phyloP scores from a whole-genome alignment of 2,113 vertebrate species.

The Tonatia bakeri region DNA sequence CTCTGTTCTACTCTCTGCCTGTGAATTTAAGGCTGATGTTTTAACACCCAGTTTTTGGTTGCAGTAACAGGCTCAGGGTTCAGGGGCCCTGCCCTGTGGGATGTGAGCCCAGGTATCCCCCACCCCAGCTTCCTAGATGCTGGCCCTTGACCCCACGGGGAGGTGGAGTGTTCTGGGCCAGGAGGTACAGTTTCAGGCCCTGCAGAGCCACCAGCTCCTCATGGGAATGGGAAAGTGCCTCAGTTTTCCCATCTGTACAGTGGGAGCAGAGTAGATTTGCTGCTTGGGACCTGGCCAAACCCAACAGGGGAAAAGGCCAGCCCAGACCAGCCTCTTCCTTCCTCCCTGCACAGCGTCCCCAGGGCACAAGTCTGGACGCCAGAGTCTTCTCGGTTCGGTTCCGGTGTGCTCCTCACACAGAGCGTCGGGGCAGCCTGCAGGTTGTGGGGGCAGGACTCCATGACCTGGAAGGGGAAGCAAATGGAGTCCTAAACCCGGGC shows the following conservation, averaged over 20 bases:
- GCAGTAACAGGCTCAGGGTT: neutral
- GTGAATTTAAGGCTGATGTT: neutral
- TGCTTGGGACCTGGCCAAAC: neutral
- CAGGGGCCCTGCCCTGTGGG: neutral
- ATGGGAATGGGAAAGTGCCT: neutral
- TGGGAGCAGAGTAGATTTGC: neutral
- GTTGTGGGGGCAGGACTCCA: neutral
- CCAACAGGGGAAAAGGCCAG: rapidly evolving
- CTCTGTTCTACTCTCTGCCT: neutral
- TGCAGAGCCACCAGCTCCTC: neutral
- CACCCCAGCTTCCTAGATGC: neutral
- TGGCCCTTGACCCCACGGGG: neutral
- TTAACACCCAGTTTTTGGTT: neutral
- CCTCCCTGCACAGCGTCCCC: neutral
- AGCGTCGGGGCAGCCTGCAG: neutral
- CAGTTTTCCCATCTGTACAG: neutral
- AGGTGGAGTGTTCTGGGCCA: rapidly evolving
- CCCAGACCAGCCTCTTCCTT: neutral
- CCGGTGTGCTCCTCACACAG: neutral
- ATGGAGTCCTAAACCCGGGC: neutral
- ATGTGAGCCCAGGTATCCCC: neutral
- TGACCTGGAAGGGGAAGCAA: neutral
- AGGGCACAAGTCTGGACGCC: neutral
- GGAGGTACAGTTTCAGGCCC: neutral
- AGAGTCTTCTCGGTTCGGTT: neutral